Base-by-base conservation (phyloP, 2,113 vertebrate genomes). In the Probosciger aterrimus region DNA sequence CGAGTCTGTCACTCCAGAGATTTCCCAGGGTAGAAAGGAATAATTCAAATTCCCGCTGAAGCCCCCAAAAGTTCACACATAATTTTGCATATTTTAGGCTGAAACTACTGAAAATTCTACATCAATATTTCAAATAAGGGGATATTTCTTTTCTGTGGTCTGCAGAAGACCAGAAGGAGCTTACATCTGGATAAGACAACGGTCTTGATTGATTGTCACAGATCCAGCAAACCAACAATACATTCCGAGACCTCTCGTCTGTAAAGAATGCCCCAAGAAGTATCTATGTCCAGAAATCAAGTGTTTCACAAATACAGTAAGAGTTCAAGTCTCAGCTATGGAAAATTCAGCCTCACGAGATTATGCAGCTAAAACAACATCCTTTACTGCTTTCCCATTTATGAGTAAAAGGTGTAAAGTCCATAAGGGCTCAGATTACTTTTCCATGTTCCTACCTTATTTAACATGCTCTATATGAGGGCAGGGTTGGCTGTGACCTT, bases 371-470 rank as follows among this genome's bases (percentile, higher is more conserved):
- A 77, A 91, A 71, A 93, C 87, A 89, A 93, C 88, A 89, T 53
- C 70, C 77, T 94, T 90, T 92, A 83, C 79, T 87, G 67, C 49
- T 46, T 76, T 93, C 76, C 86, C 44, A 67, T 95, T 80, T 94
- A 89, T 95, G 90, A 67, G 74, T 65, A 65, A 83, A 41, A 92
- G 70, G 98, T 95, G 62, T 97, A 98, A 98, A 98, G 98, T 98
- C 93, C 97, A 93, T 80, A 80, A 95, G 93, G 86, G 92, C 95
- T 97, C 85, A 39, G 70, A 91, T 97, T 98, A 91, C 96, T 93
- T 70, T 94, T 82, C 50, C 30, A 83, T 65, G 49, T 22, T 35
- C 41, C 18, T 22, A 30, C 59, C 87, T 80, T 4, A 12, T 75
- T 86, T 83, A 74, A 70, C 35, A 31, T 68, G 43, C 44, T 75